Conservation (phyloP, 1,140 invertebrate species). For the Bemisia tabaci region DNA sequence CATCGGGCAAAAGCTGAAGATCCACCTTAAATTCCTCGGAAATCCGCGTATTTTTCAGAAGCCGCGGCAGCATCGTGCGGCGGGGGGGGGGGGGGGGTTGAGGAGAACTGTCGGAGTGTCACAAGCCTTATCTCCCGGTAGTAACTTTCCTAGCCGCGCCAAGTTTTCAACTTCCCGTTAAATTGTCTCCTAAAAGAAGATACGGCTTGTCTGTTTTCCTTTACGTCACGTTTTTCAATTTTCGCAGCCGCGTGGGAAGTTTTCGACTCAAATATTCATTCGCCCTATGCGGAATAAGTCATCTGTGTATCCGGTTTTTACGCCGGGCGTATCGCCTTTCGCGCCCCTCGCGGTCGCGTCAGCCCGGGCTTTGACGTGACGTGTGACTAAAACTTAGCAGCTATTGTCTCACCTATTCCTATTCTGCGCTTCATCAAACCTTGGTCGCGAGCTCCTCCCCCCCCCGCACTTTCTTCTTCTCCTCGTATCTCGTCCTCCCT, state of each 20-base stretch:
- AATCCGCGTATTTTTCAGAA: no score
- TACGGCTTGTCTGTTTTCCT: background rate
- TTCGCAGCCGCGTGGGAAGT: background rate
- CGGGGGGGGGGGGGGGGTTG: background rate
- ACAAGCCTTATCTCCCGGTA: background rate
- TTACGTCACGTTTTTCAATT: background rate
- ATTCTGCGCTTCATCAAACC: background rate
- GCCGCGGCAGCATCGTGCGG: no score
- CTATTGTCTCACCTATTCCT: slow-evolving; percentile 1
- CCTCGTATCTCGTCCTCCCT: no score
- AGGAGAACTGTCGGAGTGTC: background rate
- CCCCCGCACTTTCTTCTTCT: no score
- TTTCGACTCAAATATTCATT: background rate
- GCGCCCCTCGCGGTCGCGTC: no score
- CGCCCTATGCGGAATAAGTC: background rate
- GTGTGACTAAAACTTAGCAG: no score
- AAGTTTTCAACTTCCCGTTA: background rate
- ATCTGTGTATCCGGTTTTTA: background rate
- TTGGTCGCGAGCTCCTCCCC: no score
- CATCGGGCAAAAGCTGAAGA: no score
- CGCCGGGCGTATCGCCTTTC: no score
- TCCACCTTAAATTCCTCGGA: no score
- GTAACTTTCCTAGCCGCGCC: background rate
- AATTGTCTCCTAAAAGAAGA: background rate
- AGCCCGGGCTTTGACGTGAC: no score